Evolutionary conservation across 2,797 vertebrate genomes (phyloP), one percentile per base, ranked within the genome.

Genomic region (Poeciliopsis infans): DNA sequence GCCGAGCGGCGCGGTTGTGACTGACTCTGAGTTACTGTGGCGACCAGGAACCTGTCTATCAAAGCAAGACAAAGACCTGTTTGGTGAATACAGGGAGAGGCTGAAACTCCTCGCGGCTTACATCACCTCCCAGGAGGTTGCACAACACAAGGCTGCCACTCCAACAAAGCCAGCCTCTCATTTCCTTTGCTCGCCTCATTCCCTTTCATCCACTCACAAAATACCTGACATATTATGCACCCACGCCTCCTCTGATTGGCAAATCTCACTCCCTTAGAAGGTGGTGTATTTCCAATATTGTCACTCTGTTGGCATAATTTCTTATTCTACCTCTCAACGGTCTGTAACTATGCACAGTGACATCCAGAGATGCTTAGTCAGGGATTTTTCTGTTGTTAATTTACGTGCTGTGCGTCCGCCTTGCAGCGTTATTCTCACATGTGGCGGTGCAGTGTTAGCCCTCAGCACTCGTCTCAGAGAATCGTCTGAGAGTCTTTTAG

Each of bases 81-180:
- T 93, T 93, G 78, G 79, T 90, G 91, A 93, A 92, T 90, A 90
- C 82, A 89, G 88, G 90, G 92, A 93, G 90, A 92, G 92, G 92
- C 73, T 93, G 91, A 93, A 93, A 93, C 92, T 93, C 91, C 85
- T 91, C 72, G 0, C 86, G 90, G 89, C 86, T 94, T 93, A 88
- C 88, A 92, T 91, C 93, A 91, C 90, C 90, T 92, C 92, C 89
- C 87, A 43, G 77, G 88, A 87, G 87, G 85, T 94, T 89, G 85
- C 90, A 15, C 93, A 95, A 95, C 89, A 87, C 75, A 66, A 90
- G 77, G 59, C 85, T 88, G 80, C 79, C 87, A 79, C 87, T 90
- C 82, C 81, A 81, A 88, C 84, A 87, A 83, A 88, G 85, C 86
- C 81, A 77, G 88, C 88, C 79, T 75, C 80, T 81, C 69, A 11